phyloP scores from a whole-genome alignment of 2,888 invertebrate genomes.

The Drosophila setosimentum region DNA sequence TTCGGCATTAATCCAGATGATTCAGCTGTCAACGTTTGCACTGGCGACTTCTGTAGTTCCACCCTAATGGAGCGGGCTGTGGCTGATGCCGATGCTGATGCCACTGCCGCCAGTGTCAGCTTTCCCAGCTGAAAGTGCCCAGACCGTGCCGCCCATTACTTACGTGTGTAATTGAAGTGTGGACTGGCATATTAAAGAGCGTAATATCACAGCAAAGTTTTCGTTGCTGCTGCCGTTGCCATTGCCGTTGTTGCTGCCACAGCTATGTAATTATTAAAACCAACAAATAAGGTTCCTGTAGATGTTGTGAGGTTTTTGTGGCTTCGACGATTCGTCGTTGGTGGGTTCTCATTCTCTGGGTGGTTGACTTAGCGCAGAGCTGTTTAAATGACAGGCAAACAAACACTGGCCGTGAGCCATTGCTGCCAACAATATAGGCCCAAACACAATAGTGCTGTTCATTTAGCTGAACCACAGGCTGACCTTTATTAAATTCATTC shows the following conservation, averaged over 20 bases:
- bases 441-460: conserved; percentile 11
- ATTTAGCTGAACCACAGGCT: neutral
- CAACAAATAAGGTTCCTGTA: conserved; percentile 79
- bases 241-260: conserved; percentile 21
- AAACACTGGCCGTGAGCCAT: conserved; percentile 15
- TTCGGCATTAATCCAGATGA: conserved; percentile 82
- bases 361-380: conserved; percentile 49
- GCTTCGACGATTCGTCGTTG: conserved; percentile 13
- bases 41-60: conserved; percentile 19
- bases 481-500: neutral
- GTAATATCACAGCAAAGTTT: conserved; percentile 43
- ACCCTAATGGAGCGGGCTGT: conserved; percentile 37
- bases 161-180: conserved; percentile 77
- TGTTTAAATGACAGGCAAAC: conserved; percentile 42
- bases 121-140: conserved; percentile 14
- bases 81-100: conserved; percentile 14
- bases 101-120: conserved; percentile 31
- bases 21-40: conserved; percentile 73
- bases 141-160: conserved; percentile 26
- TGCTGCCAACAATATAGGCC: conserved; percentile 30
- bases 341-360: conserved; percentile 12
- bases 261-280: conserved; percentile 80
- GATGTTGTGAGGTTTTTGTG: conserved; percentile 42
- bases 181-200: conserved; percentile 74
- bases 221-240: conserved; percentile 5